Percentiles rank a stretch among this genome's conserved stretches.
Conservation (phyloP, 2,797 vertebrate species). For the Denticeps clupeoides region DNA sequence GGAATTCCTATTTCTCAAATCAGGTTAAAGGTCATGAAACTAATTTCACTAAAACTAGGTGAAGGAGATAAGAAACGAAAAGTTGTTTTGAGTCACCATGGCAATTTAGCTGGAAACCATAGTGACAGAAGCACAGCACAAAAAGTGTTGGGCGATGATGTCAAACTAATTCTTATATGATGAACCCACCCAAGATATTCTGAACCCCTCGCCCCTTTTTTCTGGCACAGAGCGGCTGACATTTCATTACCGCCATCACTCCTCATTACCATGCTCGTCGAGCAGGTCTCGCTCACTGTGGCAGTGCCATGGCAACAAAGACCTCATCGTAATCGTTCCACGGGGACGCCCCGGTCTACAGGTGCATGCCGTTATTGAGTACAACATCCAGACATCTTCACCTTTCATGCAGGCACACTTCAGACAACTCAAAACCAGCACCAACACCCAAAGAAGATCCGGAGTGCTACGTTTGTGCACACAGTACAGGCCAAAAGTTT, state of each 20-base stretch:
- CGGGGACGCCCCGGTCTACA: conserved; percentile 7
- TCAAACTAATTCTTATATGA: not conserved
- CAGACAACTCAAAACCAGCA: too few species aligned
- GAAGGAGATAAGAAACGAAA: too few species aligned
- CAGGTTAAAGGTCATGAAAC: too few species aligned
- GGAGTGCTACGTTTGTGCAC: too few species aligned
- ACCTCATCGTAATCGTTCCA: conserved; percentile 14
- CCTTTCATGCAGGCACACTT: not conserved
- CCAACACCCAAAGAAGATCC: too few species aligned
- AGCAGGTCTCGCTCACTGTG: conserved; percentile 30
- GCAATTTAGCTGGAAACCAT: conserved; percentile 27
- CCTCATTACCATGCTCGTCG: conserved; percentile 25
- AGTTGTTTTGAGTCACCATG: conserved; percentile 23
- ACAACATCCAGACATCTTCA: too few species aligned
- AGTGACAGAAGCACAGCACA: conserved; percentile 25
- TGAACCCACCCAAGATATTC: not conserved
- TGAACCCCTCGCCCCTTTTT: not conserved
- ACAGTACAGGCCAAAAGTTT: too few species aligned
- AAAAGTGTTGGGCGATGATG: conserved; percentile 25
- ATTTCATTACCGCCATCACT: conserved; percentile 38
- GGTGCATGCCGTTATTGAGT: not conserved
- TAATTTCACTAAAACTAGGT: too few species aligned
- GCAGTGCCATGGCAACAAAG: conserved; percentile 17
- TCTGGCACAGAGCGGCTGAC: conserved; percentile 17
- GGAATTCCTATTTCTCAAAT: too few species aligned